phyloP scores from a whole-genome alignment of 2,113 vertebrate species.

The Reinhardtius hippoglossoides region DNA sequence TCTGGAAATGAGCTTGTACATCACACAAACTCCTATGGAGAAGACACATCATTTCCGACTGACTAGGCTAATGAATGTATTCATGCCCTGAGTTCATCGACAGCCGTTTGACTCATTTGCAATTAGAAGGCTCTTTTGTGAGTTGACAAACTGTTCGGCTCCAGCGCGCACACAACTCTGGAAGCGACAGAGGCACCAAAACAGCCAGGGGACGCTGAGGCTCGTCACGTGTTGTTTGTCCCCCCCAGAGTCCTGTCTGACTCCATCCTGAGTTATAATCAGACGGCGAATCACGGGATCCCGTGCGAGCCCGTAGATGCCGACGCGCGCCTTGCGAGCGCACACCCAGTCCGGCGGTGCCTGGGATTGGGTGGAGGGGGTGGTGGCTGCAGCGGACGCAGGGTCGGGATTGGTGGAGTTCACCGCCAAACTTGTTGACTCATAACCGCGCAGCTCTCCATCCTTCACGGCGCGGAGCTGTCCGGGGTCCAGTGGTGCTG shows the following conservation, averaged over 20 bases:
- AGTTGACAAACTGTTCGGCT: constrained; percentile 52
- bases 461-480: constrained; percentile 71
- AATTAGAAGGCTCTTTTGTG: constrained; percentile 41
- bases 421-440: constrained; percentile 81
- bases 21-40: neutral
- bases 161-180: constrained; percentile 46
- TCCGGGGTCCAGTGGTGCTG: constrained; percentile 75
- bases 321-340: constrained; percentile 52
- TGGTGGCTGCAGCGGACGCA: constrained; percentile 60
- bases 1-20: neutral
- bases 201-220: constrained; percentile 52
- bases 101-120: constrained; percentile 53
- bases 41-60: constrained; percentile 27
- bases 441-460: constrained; percentile 61
- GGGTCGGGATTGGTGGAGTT: constrained; percentile 77
- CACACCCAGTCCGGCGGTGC: constrained; percentile 66
- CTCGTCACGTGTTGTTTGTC: constrained; percentile 67
- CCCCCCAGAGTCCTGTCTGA: constrained; percentile 49
- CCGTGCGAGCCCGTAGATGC: constrained; percentile 53
- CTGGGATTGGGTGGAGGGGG: constrained; percentile 69
- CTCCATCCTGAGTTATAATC: constrained; percentile 56
- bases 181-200: constrained; percentile 46
- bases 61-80: constrained; percentile 30
- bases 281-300: constrained; percentile 71
- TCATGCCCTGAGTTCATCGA: constrained; percentile 20